These are phyloP conservation scores for Phoenicopterus ruber DNA, from an alignment of 2,113 vertebrate genomes.

Conservation along the genomic window DNA sequence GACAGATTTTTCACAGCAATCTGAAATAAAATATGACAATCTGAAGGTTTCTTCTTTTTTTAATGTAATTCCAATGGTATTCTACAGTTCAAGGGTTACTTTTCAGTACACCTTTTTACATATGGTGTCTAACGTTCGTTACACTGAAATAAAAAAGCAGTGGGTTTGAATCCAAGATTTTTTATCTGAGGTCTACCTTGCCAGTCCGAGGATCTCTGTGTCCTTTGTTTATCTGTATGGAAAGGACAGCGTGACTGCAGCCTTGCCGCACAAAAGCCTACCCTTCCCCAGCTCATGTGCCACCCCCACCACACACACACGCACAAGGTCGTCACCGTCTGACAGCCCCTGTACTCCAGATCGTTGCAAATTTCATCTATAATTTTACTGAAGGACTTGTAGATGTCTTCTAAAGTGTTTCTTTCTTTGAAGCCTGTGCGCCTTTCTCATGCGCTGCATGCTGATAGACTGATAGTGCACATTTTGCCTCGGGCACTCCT, in stretches of 20 bases:
- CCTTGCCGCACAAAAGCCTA: background rate
- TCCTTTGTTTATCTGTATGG: background rate
- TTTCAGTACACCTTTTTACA: background rate
- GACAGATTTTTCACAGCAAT: background rate
- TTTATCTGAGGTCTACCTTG: background rate
- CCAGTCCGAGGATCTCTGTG: background rate
- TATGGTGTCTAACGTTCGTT: background rate
- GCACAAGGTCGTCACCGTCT: background rate
- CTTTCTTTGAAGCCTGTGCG: background rate
- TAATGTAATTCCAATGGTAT: background rate
- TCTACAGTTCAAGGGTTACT: background rate
- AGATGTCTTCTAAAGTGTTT: background rate
- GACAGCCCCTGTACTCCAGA: background rate
- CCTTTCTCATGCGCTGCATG: background rate
- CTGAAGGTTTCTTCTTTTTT: background rate
- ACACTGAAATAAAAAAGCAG: background rate
- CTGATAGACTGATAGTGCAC: background rate
- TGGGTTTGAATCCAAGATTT: background rate
- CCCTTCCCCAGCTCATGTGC: background rate
- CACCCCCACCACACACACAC: too few relatives aligned
- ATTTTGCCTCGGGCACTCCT: background rate
- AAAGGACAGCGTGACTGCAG: background rate
- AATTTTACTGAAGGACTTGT: background rate
- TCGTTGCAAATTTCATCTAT: background rate
- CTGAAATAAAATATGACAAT: background rate